phyloP scores from a whole-genome alignment of 2,113 vertebrate species.

The Corythornis cristatus region DNA sequence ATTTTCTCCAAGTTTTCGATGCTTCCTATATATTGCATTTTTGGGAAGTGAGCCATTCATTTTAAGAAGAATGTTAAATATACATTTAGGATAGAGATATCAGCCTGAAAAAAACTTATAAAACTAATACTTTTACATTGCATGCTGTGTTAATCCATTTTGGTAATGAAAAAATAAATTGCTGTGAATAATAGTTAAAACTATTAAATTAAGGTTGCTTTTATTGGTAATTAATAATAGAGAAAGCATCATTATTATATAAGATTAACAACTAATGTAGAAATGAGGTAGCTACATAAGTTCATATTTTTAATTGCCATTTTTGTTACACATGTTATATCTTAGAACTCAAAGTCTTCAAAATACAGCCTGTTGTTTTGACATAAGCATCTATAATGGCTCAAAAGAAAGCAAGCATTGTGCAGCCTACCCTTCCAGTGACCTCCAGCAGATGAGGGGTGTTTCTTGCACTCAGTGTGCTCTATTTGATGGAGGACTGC shows the following conservation, averaged over 20 bases:
- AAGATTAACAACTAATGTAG: neutral
- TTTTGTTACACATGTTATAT: neutral
- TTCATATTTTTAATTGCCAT: neutral
- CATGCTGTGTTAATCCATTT: neutral
- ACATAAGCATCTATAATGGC: neutral
- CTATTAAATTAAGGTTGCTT: neutral
- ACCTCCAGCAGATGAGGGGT: neutral
- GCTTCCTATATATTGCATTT: neutral
- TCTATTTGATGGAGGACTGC: neutral
- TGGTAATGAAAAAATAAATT: neutral
- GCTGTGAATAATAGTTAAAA: neutral
- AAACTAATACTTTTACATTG: neutral
- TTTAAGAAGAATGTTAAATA: neutral
- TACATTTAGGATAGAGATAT: neutral
- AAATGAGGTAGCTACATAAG: neutral
- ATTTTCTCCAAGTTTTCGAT: neutral
- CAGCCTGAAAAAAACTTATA: neutral
- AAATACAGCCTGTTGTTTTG: neutral
- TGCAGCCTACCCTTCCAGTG: neutral
- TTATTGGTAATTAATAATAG: neutral
- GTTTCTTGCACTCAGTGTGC: neutral
- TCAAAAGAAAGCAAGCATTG: slow-evolving; percentile 21
- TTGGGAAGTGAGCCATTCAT: neutral
- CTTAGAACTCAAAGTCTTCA: neutral
- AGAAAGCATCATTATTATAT: neutral